Base-by-base conservation (phyloP, 2,113 vertebrate genomes). In the Bambusicola thoracicus region DNA sequence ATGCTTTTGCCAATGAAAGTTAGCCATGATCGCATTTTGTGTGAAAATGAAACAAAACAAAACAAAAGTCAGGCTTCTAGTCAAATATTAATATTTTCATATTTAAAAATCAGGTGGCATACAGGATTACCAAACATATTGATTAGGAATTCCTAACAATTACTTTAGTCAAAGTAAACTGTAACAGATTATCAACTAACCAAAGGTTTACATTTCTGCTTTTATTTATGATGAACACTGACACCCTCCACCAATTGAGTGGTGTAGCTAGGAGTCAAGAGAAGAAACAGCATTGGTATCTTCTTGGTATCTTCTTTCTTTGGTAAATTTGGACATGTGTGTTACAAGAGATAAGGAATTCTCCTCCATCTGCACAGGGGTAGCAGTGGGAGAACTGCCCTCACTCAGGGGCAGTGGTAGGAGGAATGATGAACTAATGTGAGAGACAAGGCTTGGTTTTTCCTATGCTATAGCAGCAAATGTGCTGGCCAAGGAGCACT, bases 31-130 rank as follows among this genome's bases (percentile, higher is more conserved):
- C 17, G 3, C 9, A 51, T 24, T 55, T 15, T 51, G 25, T 43
- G 83, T 44, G 25, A 63, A 62, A 62, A 38, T 2, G 4, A 62
- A 62, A 21, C 32, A n/a, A 58, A 58, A n/a, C 32, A 56, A 56
- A 56, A n/a, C 4, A 13, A 24, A 77, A n/a, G 2, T 0, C 10
- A 24, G 3, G 0, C 2, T 91, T 41, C 24, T 76, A 15, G 8
- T 43, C 46, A 69, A 11, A 62, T 88, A 73, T 16, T 83, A 51
- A 41, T 73, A 22, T 61, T 82, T 12, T 34, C 4, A 27, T 93
- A 58, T 62, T 49, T 15, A 76, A 81, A 53, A 58, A 61, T 25
- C 65, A 13, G 29, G 13, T 24, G 62, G 3, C 20, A 20, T 27
- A 46, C 1, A 67, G 38, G 30, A 67, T 55, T 11, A 40, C 4